Evolutionary conservation across 1,140 invertebrate species (phyloP), one percentile per base, ranked within the genome.

Genomic region (Drosophila hydei): DNA sequence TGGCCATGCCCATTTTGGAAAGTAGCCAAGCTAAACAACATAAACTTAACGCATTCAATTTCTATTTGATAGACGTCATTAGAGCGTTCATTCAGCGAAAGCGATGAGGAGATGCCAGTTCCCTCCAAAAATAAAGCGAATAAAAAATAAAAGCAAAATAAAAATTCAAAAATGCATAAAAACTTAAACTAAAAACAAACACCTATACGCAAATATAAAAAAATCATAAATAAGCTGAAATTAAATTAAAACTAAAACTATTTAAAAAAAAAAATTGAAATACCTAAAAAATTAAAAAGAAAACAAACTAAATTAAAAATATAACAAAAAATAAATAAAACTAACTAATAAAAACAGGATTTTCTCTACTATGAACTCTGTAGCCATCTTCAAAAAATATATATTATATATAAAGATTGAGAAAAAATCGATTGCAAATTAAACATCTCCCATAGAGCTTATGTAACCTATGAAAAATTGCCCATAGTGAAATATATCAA

Each of bases 51-150:
- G 43, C 59, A 38, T 54, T 45, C 54, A 65, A 63, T 76, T 76
- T 76, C 70, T 76, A 63, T 76, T 72, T 76, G 70, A 62, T 67
- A 59, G 74, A 68, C 74, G 61, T 75, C 73, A 75, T 72, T 67
- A 58, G 36, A 33, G 30, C 38, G 30, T 42, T 11, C 45, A 45
- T 73, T 52, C 58, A 73, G 74, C 70, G 74, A 76, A 73, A 76
- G 70, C 72, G 63, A 62, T 48, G 56, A 65, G 54, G 38, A 42
- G 30, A 45, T 16, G 25, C 4, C 19, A 47, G 52, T 60, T 48
- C 19, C 16, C 30, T 33, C 30, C 1, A 6, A 33, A 6, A 25
- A 55, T 48, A 36, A 30, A 50, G 9, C 38, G 1, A 40, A 30
- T 23, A 55, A 51, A 43, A 60, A 33, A 36, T 19, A 16, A 14